phyloP scores from a whole-genome alignment of 2,113 vertebrate genomes.

The Nycticebus coucang region DNA sequence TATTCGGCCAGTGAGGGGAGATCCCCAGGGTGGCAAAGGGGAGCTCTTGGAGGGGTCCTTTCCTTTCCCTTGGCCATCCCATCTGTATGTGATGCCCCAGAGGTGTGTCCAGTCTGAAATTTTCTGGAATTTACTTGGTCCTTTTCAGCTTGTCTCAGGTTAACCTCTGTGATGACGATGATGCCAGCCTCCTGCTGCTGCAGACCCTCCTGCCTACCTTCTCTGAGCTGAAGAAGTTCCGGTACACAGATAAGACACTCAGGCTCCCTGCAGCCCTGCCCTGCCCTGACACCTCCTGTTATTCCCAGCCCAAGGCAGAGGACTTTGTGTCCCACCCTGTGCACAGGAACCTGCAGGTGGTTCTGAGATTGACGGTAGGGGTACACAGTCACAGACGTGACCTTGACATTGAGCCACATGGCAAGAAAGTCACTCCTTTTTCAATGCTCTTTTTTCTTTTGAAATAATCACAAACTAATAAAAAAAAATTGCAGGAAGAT shows the following conservation, averaged over 20 bases:
- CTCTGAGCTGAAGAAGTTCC: conserved; percentile 79
- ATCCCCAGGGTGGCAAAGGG: neutral
- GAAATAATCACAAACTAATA: neutral
- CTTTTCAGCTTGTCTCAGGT: conserved; percentile 81
- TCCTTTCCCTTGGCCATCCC: neutral
- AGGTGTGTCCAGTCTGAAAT: neutral
- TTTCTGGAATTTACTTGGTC: neutral
- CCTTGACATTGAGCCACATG: neutral
- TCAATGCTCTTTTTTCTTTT: neutral
- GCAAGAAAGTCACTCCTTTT: neutral
- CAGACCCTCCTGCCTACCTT: conserved; percentile 56
- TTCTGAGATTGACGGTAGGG: neutral
- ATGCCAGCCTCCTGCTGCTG: conserved; percentile 66
- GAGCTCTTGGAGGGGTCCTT: neutral
- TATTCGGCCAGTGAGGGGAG: neutral
- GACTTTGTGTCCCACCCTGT: neutral
- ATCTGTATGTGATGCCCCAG: neutral
- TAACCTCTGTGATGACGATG: neutral
- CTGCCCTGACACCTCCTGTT: neutral
- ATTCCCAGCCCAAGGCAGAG: neutral
- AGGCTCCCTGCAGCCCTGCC: neutral
- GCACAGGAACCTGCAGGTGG: neutral
- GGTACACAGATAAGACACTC: conserved; percentile 53
- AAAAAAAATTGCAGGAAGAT: neutral
- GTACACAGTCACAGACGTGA: rapidly evolving